Evolutionary conservation across 1,140 invertebrate genomes (phyloP), one percentile per base, ranked within the genome.

Genomic region (Asbolus verrucosus): DNA sequence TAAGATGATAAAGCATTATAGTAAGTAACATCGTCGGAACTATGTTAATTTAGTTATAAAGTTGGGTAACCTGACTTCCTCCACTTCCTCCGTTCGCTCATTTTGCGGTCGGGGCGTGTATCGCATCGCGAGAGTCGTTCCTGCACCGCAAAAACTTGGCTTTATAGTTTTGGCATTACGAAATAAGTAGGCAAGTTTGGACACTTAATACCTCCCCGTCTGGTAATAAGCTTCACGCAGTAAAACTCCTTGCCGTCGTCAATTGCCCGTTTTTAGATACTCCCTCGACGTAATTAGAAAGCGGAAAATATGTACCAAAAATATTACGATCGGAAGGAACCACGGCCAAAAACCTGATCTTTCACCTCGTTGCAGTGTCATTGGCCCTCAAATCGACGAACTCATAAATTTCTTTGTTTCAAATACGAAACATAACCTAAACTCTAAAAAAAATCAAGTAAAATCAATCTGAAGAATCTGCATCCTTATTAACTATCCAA

Each of bases 31-130:
- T 61, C 54, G 38, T 30, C 67, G 67, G 54, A 69, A 69, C 60
- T 69, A 63, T 63, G 67, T 69, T 69, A 69, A 69, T 69, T 69
- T 65, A 69, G 60, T 65, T 59, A 69, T 69, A 41, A 69, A 69
- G 67, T 69, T 69, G 39, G 60, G 39, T 69, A 60, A 69, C 67
- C 36, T 61, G 36, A 69, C 67, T 69, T 69, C 67, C 36, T 46
- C 13, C 15, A 33, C 31, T 14, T 27, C 33, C 33, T 36, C 33
- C 33, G 33, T 59, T 31, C 65, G 39, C 27, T 13, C 0, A 27
- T 21, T 21, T 13, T n/a, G 27, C 19, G 50, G 50, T 27, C 2
- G 5, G 50, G 11, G 50, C 18, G 15, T 21, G 15, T 36, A 36
- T 43, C 39, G 15, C 11, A 38, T 38, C 33, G 33, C 33, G 33